A percentile compares a stretch with the other conserved stretches of the same genome.
Conservation (phyloP, 1,140 invertebrate genomes). For the Achroia grisella region DNA sequence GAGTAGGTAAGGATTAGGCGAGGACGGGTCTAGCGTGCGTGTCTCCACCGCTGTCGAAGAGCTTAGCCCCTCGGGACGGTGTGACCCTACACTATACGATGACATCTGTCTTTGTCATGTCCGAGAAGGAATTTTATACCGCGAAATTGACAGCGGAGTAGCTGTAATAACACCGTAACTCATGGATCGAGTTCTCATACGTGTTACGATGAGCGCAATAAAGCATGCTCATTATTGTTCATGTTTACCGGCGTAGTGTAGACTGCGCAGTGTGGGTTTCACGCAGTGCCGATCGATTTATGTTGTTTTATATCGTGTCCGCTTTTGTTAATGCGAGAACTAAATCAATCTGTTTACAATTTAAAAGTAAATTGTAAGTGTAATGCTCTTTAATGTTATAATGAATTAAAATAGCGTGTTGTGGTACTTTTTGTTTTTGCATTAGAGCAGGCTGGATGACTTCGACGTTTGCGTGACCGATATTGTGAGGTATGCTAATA, state of each 20-base stretch:
- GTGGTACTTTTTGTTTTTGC: too few species aligned
- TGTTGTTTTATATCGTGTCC: constrained; percentile 59
- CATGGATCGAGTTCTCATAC: constrained; percentile 31
- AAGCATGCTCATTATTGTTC: constrained; percentile 33
- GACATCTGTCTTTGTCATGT: constrained; percentile 63
- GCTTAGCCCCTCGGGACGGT: constrained; percentile 56
- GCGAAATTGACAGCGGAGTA: constrained; percentile 57
- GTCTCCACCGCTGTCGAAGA: constrained; percentile 33
- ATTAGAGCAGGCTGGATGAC: too few species aligned
- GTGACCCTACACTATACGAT: constrained; percentile 49
- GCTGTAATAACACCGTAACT: constrained; percentile 51
- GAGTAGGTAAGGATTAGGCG: constrained; percentile 60
- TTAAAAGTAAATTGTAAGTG: neutral
- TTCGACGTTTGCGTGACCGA: too few species aligned
- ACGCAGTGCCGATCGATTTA: constrained; percentile 55
- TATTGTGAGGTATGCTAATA: too few species aligned
- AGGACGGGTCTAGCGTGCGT: constrained; percentile 49
- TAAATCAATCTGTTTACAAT: constrained; percentile 36
- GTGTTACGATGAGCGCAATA: constrained; percentile 42
- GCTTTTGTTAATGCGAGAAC: constrained; percentile 66
- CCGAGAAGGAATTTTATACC: constrained; percentile 55
- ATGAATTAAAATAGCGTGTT: too few species aligned
- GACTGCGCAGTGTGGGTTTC: constrained; percentile 10
- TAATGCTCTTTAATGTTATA: too few species aligned
- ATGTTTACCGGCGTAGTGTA: constrained; percentile 17